A percentile compares a stretch with the other conserved stretches of the same genome.
phyloP scores from a whole-genome alignment of 1,140 invertebrate species.

The Cydia splendana region DNA sequence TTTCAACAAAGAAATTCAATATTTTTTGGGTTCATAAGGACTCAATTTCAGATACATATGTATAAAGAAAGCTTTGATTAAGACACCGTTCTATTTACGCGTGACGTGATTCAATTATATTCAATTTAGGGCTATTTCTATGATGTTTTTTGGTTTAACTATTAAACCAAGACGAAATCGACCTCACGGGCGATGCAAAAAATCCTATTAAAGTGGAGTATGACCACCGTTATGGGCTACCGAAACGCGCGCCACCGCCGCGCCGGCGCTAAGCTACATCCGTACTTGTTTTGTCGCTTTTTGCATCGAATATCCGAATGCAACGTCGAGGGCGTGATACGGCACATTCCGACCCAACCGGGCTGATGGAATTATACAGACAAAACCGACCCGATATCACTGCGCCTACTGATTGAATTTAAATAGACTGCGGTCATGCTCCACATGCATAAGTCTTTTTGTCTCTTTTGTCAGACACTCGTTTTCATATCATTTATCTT shows the following conservation, averaged over 20 bases:
- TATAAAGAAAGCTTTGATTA: neutral
- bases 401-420: slow-evolving; percentile 59
- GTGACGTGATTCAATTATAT: slow-evolving; percentile 63
- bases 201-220: slow-evolving; percentile 72
- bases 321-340: slow-evolving; percentile 63
- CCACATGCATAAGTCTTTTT: slow-evolving; percentile 27
- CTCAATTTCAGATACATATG: neutral
- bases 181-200: slow-evolving; percentile 60
- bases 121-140: slow-evolving; percentile 57
- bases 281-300: slow-evolving; percentile 52
- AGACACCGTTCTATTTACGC: slow-evolving; percentile 47
- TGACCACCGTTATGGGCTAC: slow-evolving; percentile 71
- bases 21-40: too few species aligned
- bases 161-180: slow-evolving; percentile 49
- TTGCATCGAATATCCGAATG: slow-evolving; percentile 62
- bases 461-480: slow-evolving; percentile 20
- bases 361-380: slow-evolving; percentile 66
- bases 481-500: slow-evolving; percentile 28
- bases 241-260: slow-evolving; percentile 38
- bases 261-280: slow-evolving; percentile 37
- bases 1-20: neutral
- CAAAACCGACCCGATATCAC: slow-evolving; percentile 54
- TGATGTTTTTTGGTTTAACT: slow-evolving; percentile 8
- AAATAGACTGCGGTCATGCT: slow-evolving; percentile 34
- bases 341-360: slow-evolving; percentile 65